Conservation (phyloP, 2,113 vertebrate genomes). For the Pseudorasbora parva region DNA sequence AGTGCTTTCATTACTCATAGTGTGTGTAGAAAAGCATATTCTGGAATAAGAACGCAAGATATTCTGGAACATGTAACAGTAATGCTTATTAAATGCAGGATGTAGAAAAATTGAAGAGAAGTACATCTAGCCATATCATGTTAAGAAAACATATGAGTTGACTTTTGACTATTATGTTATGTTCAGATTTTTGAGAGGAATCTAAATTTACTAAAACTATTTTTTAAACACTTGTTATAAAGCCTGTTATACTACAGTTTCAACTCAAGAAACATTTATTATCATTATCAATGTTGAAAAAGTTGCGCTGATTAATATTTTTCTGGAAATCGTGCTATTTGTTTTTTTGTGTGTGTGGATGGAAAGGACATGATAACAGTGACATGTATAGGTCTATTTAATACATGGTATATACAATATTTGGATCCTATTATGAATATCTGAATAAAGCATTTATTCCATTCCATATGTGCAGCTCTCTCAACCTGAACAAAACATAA, state of each 20-base stretch:
- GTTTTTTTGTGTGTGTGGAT: no score
- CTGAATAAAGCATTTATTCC: background rate
- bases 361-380: no score
- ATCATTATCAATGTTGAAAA: no score
- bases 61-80: background rate
- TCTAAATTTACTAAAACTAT: no score
- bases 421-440: background rate
- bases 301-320: no score
- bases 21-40: background rate
- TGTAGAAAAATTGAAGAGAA: background rate
- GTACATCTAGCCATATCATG: background rate
- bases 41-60: background rate
- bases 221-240: no score
- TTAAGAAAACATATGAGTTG: no score
- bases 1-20: conserved; percentile 30
- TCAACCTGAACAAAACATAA: background rate
- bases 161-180: background rate
- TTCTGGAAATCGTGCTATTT: no score
- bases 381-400: background rate
- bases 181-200: background rate
- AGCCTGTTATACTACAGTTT: no score
- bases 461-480: background rate
- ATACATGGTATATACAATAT: background rate
- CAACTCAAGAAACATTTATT: no score
- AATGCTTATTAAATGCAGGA: background rate